Conservation (phyloP, 2,888 invertebrate species). For the Drosophila imparisetae region DNA sequence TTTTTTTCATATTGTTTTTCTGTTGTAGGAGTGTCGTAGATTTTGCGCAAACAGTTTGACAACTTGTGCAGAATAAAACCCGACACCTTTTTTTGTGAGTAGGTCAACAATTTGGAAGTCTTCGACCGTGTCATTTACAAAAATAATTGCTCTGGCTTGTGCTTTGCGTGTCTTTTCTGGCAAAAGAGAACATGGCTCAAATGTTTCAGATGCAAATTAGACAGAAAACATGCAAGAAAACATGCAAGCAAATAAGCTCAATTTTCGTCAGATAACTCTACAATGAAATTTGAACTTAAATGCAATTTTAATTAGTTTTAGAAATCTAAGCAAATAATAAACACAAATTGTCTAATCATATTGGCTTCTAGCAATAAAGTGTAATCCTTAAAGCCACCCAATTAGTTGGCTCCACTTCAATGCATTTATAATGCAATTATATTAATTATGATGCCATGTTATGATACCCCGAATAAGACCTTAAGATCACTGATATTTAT, state of each 20-base stretch:
- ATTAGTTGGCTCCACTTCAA: background rate
- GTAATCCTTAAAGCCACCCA: background rate
- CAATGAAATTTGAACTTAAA: background rate
- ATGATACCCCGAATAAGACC: background rate
- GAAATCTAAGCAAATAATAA: background rate
- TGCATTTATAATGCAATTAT: background rate
- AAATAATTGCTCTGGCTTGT: conserved; percentile 54
- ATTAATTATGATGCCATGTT: background rate
- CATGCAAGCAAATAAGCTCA: conserved; percentile 5
- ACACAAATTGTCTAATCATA: background rate
- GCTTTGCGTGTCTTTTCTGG: conserved; percentile 35
- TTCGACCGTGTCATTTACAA: conserved; percentile 56
- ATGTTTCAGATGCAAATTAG: conserved; percentile 45
- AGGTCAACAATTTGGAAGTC: conserved; percentile 54
- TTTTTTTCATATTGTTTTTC: conserved; percentile 6
- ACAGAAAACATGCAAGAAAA: conserved; percentile 15
- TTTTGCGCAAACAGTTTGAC: conserved; percentile 49
- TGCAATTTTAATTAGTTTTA: background rate
- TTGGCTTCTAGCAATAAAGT: background rate
- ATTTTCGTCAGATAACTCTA: background rate
- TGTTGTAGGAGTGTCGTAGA: conserved; percentile 10
- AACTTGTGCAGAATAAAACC: conserved; percentile 46
- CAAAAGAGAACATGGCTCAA: conserved; percentile 26
- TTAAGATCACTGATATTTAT: background rate
- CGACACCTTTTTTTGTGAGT: conserved; percentile 43